Conservation (phyloP, 2,888 invertebrate genomes). For the Tolmerus cingulatus region DNA sequence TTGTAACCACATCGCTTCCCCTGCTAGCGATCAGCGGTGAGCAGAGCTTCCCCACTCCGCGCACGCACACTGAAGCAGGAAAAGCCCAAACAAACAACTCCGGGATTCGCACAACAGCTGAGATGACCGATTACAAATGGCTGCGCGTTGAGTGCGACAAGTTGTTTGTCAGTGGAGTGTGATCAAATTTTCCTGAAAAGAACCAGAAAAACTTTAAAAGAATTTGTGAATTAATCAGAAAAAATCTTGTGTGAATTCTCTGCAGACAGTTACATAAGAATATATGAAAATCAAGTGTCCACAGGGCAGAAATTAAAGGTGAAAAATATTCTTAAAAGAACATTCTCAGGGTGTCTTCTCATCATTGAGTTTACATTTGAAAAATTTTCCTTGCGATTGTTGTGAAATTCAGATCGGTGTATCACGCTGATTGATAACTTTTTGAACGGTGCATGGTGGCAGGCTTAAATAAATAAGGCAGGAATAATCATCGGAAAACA, state of each 20-base stretch:
- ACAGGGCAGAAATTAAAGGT: background rate
- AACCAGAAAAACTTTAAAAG: background rate
- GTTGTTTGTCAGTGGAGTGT: background rate
- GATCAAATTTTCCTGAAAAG: background rate
- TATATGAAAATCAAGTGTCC: conserved; percentile 1
- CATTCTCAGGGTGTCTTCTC: background rate
- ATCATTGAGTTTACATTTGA: background rate
- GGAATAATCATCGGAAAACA: background rate
- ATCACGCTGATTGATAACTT: background rate
- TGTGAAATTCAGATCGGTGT: background rate
- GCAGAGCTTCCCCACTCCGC: background rate
- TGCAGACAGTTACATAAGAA: background rate
- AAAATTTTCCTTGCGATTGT: background rate
- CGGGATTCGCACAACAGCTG: conserved; percentile 31
- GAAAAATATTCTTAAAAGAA: background rate
- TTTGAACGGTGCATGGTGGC: background rate
- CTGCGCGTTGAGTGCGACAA: background rate
- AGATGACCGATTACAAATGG: conserved; percentile 23
- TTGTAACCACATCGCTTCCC: background rate
- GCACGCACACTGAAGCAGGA: background rate
- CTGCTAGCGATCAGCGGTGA: background rate
- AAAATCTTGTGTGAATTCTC: background rate
- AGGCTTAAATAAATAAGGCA: background rate
- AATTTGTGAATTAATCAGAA: background rate
- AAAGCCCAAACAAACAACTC: conserved; percentile 55